These are phyloP conservation scores for Aramus guarauna DNA, from an alignment of 2,113 vertebrate genomes.

Conservation along the genomic window DNA sequence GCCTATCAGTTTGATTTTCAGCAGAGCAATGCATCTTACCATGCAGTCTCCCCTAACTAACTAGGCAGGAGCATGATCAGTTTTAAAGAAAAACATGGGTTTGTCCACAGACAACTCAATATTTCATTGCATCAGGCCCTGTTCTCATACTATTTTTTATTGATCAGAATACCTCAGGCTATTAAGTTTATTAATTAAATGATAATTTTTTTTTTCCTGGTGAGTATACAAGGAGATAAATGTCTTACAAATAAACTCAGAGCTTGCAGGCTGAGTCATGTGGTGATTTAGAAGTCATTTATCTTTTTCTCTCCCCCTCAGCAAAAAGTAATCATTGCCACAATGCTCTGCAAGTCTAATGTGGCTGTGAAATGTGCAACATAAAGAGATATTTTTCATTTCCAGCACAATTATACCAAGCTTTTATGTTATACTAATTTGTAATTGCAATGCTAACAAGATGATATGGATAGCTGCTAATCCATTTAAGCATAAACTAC, in stretches of 20 bases:
- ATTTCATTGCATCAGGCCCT: background rate
- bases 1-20: background rate
- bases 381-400: constrained; percentile 49
- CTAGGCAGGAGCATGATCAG: background rate
- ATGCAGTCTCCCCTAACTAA: background rate
- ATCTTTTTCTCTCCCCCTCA: constrained; percentile 54
- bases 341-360: constrained; percentile 40
- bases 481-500: constrained; percentile 17
- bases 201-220: constrained; percentile 52
- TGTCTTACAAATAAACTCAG: constrained; percentile 70
- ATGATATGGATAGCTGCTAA: constrained; percentile 32
- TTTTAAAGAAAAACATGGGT: constrained; percentile 27
- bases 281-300: constrained; percentile 67
- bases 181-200: constrained; percentile 78
- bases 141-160: constrained; percentile 57
- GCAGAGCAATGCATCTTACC: background rate
- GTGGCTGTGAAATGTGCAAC: constrained; percentile 29
- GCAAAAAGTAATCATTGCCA: constrained; percentile 51
- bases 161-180: constrained; percentile 64
- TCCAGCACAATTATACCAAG: constrained; percentile 40
- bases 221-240: constrained; percentile 68
- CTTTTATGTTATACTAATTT: constrained; percentile 51
- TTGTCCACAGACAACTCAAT: constrained; percentile 47
- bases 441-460: constrained; percentile 56
- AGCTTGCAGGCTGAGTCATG: constrained; percentile 43